Evolutionary conservation across 2,888 invertebrate genomes (phyloP), one percentile per base, ranked within the genome.

Genomic region (Cephus pulcher): DNA sequence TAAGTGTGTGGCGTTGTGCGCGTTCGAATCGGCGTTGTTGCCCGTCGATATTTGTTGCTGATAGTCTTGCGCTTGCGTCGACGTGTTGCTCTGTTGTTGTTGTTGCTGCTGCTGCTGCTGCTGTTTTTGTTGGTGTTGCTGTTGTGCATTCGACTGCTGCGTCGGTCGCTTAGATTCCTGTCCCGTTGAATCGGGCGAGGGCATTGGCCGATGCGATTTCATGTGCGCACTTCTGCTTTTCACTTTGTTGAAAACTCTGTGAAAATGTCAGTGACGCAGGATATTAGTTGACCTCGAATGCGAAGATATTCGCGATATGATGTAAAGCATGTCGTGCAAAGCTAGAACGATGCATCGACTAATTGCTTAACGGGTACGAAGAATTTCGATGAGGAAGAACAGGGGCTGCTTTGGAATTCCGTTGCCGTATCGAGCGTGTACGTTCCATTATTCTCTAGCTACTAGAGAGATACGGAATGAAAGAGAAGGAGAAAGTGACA

Each of bases 201-300:
- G 91, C 75, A 91, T 90, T 86, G 97, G 96, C 91, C 97, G 96
- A 94, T 99, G 99, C 86, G 98, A 98, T 94, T 99, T 99, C 99
- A 99, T 99, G 93, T 99, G 99, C 85, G 99, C 99, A 93, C 98
- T 99, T 93, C 99, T 96, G 94, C 98, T 99, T 94, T 98, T 98
- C 91, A 98, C 97, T 95, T 98, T 98, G 94, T 95, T 96, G 94
- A 98, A 98, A 92, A 98, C 96, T 94, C 98, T 98, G 95, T 87
- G 94, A 94, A 92, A 92, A 92, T 92, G 83, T 81, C 71, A 69
- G 40, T 40, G 40, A 40, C 15, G 40, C 40, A 15, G 40, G 40
- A 40, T 40, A 40, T 40, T 40, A 40, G 40, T 40, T 6, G 15
- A 40, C 15, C 40, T 40, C 40, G 6, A 15, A 40, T 40, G 40